These are phyloP conservation scores for Drosophila ananassae DNA, from an alignment of 1,140 invertebrate species.

Conservation along the genomic window DNA sequence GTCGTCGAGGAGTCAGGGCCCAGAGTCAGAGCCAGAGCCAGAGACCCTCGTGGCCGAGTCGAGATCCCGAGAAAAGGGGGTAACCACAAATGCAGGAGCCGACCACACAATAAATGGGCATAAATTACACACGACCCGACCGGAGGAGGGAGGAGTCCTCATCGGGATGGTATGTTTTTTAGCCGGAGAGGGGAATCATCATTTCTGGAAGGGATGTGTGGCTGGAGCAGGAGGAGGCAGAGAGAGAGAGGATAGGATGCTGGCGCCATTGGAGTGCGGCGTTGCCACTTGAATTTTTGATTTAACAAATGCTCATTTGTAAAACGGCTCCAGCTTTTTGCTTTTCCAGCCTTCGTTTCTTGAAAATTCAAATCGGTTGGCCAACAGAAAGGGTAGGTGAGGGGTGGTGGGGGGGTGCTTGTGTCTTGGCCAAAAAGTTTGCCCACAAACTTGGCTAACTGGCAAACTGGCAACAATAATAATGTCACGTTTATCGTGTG, in stretches of 20 bases:
- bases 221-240: background rate
- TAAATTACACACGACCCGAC: slow-evolving; percentile 77
- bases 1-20: background rate
- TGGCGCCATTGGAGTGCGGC: slow-evolving; percentile 73
- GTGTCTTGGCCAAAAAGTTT: slow-evolving; percentile 51
- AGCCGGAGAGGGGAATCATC: slow-evolving; percentile 17
- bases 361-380: slow-evolving; percentile 59
- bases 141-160: slow-evolving; percentile 39
- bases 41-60: no score
- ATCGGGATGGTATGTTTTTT: no score
- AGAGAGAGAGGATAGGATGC: slow-evolving; percentile 5
- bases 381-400: background rate
- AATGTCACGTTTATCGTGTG: slow-evolving; percentile 82
- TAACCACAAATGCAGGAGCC: slow-evolving; percentile 8
- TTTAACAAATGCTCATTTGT: slow-evolving; percentile 82
- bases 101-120: slow-evolving; percentile 81
- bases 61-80: no score
- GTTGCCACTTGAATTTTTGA: slow-evolving; percentile 82
- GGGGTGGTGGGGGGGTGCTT: background rate
- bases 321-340: slow-evolving; percentile 47
- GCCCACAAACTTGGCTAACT: slow-evolving; percentile 34
- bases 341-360: background rate
- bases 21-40: background rate
- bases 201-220: slow-evolving; percentile 44
- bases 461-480: slow-evolving; percentile 68